Conservation (phyloP, 2,113 vertebrate genomes). For the Bucco capensis region DNA sequence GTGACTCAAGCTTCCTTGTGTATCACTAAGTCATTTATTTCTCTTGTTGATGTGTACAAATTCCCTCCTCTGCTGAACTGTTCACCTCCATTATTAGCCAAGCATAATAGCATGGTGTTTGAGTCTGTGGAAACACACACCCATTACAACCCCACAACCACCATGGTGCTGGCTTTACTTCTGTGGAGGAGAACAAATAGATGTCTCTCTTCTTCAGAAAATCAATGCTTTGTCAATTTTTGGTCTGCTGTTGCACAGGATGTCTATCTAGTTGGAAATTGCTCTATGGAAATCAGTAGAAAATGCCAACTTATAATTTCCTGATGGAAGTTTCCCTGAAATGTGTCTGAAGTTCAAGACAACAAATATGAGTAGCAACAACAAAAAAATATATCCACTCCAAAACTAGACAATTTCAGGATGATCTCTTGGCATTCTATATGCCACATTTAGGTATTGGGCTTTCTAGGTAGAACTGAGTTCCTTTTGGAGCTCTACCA, state of each 20-base stretch:
- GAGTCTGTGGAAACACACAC: not conserved
- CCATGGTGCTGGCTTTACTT: not conserved
- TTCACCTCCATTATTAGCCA: slow-evolving; percentile 29
- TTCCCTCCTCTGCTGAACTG: not conserved
- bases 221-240: slow-evolving; percentile 20
- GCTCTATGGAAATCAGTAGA: not conserved
- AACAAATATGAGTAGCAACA: not conserved
- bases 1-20: not conserved
- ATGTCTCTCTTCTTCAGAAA: not conserved
- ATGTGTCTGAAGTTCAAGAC: not conserved
- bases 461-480: not conserved
- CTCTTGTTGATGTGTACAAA: not conserved
- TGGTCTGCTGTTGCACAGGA: not conserved
- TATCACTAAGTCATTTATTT: not conserved
- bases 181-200: not conserved
- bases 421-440: not conserved
- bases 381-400: not conserved
- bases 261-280: slow-evolving; percentile 1
- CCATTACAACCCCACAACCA: not conserved
- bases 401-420: not conserved
- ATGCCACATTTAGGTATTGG: not conserved
- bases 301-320: slow-evolving; percentile 35
- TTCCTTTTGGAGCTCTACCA: not conserved
- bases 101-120: not conserved
- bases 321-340: not conserved